Base-by-base conservation (phyloP, 1,140 invertebrate species). In the Euglossa dilemma region DNA sequence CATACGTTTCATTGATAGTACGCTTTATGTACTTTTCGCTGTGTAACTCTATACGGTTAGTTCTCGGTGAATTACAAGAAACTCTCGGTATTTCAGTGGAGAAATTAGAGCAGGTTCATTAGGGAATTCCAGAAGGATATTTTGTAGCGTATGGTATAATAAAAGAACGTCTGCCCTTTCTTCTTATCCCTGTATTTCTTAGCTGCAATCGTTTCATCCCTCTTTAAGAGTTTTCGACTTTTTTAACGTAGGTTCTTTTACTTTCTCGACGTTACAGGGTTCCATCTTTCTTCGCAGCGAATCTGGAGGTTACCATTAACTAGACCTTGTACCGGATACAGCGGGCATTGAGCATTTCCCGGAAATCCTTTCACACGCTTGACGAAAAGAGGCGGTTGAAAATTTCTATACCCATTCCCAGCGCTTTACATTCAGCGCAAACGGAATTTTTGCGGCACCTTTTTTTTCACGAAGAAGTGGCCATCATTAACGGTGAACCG, bases 251-350 rank as follows among this genome's bases (percentile, higher is more conserved):
- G 5, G 43, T n/a, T 75, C 73, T 23, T 63, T 28, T 45, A 63
- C n/a, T 45, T 47, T 47, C 43, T 36, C 4, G 1, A 47, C 45
- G 16, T 63, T 63, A 20, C 28, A 56, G 43, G 2, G 25, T 61
- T 75, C 43, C 45, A 25, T 71, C 43, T 52, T 59, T 56, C 66
- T 25, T 59, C 52, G 43, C 8, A n/a, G 66, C 69, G 69, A 67
- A 70, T 79, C 76, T 50, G 43, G 43, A 52, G 66, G 76, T 79
- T 79, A 59, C 36, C 76, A 79, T 79, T 79, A 79, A 66, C n/a
- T 71, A 69, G 64, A 56, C 43, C 36, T 28, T 69, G 36, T 57
- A 70, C 66, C 50, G 76, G 76, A 70, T 79, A 69, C 64, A 59
- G 16, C 66, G 43, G 25, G 54, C 76, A n/a, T 47, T 43, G 76